Evolutionary conservation across 2,113 vertebrate genomes (phyloP).

Genomic region (Calidris pygmaea): DNA sequence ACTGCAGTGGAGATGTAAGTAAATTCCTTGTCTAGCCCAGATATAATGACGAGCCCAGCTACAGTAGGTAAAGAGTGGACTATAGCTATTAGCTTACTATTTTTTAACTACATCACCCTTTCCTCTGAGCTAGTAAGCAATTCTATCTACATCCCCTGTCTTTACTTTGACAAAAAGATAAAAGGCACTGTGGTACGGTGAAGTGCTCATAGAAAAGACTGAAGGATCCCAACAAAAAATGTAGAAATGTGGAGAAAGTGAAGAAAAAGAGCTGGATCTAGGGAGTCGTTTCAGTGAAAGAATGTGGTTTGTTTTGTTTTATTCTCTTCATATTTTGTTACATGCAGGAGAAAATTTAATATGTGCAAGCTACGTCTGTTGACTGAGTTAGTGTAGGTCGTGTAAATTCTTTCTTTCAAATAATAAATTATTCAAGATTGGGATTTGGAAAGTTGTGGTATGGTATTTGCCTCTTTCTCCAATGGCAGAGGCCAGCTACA

Average conservation of each 20-base stretch:
- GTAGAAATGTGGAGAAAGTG: not conserved
- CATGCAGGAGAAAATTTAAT: not conserved
- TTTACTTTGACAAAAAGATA: not conserved
- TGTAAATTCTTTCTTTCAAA: constrained; percentile 5
- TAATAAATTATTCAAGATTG: not conserved
- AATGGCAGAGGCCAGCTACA: not conserved
- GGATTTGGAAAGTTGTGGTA: not conserved
- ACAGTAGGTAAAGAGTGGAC: not conserved
- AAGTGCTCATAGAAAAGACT: not conserved
- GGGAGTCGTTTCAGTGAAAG: not conserved
- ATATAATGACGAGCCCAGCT: not conserved
- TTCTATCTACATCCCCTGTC: not conserved
- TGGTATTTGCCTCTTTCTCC: not conserved
- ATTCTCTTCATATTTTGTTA: not conserved
- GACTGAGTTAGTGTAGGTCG: not conserved
- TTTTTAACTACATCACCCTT: not conserved
- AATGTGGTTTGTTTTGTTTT: not conserved
- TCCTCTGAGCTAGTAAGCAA: not conserved
- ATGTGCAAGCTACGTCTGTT: not conserved
- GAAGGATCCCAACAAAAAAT: not conserved
- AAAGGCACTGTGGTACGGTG: not conserved
- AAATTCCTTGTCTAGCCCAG: not conserved
- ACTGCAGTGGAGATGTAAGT: not conserved
- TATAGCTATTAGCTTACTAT: not conserved
- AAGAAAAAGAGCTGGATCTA: not conserved